Evolutionary conservation across 1,140 invertebrate genomes (phyloP).

Genomic region (Euura saliciscinereae): DNA sequence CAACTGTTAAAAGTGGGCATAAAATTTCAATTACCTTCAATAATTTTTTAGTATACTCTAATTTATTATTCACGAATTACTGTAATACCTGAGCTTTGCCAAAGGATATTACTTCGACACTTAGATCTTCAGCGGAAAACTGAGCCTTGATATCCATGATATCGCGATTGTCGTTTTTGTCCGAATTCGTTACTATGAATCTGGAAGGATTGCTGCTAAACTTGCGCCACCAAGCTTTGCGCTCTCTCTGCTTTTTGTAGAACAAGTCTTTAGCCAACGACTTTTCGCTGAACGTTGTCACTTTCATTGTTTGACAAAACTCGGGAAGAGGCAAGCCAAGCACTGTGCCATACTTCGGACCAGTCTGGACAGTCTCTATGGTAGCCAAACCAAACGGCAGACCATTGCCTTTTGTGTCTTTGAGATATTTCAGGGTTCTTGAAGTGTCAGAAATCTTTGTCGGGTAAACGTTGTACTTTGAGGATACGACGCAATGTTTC

Average conservation of each 20-base stretch:
- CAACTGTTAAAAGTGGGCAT: neutral
- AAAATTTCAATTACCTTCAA: neutral
- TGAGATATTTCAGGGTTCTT: constrained; percentile 48
- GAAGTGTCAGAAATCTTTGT: constrained; percentile 41
- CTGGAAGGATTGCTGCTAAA: constrained; percentile 45
- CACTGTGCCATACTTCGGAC: constrained; percentile 40
- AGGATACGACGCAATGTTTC: constrained; percentile 58
- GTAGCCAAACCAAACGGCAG: constrained; percentile 64
- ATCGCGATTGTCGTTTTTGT: constrained; percentile 52
- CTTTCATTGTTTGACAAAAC: constrained; percentile 30
- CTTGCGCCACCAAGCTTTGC: constrained; percentile 83
- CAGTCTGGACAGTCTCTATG: constrained; percentile 45
- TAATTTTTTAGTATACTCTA: neutral
- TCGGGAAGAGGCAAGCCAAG: constrained; percentile 17
- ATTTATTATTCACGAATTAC: no score
- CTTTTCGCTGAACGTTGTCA: constrained; percentile 37
- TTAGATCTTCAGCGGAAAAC: constrained; percentile 50
- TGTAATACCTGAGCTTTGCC: neutral
- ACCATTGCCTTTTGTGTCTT: constrained; percentile 38
- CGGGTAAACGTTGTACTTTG: constrained; percentile 61
- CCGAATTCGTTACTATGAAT: constrained; percentile 43
- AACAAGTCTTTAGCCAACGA: constrained; percentile 58
- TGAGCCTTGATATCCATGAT: constrained; percentile 46
- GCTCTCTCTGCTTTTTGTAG: constrained; percentile 73
- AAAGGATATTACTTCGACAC: constrained; percentile 44